A percentile compares a stretch with the other conserved stretches of the same genome.
Evolutionary conservation across 2,797 vertebrate genomes (phyloP).

Genomic region (Pagetopsis macropterus): DNA sequence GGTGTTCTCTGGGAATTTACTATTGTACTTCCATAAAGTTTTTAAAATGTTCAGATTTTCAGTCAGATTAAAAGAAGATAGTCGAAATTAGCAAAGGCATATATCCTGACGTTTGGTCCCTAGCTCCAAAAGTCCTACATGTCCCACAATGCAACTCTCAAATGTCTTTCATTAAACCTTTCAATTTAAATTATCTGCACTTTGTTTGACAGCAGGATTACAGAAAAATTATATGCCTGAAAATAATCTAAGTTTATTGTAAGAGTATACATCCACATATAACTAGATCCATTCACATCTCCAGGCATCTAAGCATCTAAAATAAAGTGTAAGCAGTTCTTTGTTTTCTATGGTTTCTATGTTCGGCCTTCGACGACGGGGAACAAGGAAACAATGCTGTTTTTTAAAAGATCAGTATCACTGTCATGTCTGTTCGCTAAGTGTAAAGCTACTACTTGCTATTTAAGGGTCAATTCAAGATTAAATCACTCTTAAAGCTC

Average conservation of each 20-base stretch:
- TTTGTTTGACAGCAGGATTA: too few species aligned
- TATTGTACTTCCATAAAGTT: background rate
- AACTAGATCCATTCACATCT: background rate
- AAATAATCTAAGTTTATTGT: background rate
- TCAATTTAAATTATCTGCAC: too few species aligned
- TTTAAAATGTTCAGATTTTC: background rate
- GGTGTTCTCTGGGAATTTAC: background rate
- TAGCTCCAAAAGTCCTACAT: background rate
- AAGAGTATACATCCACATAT: background rate
- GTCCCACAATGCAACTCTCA: slow-evolving; percentile 3
- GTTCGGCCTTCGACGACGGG: background rate
- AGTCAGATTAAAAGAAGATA: background rate
- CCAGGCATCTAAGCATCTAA: background rate
- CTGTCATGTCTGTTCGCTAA: background rate
- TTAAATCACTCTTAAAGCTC: background rate
- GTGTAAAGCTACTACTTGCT: background rate
- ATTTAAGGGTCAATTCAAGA: too few species aligned
- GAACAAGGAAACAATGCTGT: background rate
- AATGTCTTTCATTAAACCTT: background rate
- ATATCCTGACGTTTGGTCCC: background rate
- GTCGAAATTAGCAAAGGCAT: background rate
- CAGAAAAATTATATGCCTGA: too few species aligned
- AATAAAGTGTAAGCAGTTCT: background rate
- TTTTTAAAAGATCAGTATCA: background rate
- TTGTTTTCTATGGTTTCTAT: background rate